These are phyloP conservation scores for Carollia perspicillata DNA, from an alignment of 2,113 vertebrate genomes.

Conservation along the genomic window DNA sequence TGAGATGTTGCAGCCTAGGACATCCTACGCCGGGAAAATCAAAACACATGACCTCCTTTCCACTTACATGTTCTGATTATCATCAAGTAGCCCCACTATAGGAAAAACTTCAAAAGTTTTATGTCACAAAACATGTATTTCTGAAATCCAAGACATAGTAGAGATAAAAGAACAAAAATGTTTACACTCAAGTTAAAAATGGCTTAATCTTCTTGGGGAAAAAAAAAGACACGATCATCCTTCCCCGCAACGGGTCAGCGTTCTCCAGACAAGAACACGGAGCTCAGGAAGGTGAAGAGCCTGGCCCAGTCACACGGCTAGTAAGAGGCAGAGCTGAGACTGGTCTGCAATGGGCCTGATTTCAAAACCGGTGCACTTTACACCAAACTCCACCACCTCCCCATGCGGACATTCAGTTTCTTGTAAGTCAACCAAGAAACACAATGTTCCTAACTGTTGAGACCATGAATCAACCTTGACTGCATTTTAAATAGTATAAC, in stretches of 20 bases:
- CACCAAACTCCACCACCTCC: neutral
- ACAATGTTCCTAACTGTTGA: neutral
- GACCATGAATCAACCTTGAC: too few species aligned
- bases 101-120: neutral
- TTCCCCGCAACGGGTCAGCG: neutral
- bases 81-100: neutral
- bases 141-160: neutral
- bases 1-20: conserved; percentile 88
- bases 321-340: neutral
- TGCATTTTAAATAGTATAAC: neutral
- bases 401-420: neutral
- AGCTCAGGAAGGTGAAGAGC: neutral
- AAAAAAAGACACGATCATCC: neutral
- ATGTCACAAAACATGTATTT: neutral
- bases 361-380: neutral
- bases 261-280: neutral
- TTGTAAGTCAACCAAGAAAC: neutral
- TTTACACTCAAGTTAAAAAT: neutral
- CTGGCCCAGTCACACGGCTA: neutral
- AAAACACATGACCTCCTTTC: neutral
- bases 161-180: neutral
- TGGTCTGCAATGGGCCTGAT: neutral
- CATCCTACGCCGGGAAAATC: conserved; percentile 81
- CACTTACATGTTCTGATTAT: neutral
- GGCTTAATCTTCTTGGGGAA: neutral